These are phyloP conservation scores for Tuta absoluta DNA, from an alignment of 2,888 invertebrate genomes.

Conservation along the genomic window DNA sequence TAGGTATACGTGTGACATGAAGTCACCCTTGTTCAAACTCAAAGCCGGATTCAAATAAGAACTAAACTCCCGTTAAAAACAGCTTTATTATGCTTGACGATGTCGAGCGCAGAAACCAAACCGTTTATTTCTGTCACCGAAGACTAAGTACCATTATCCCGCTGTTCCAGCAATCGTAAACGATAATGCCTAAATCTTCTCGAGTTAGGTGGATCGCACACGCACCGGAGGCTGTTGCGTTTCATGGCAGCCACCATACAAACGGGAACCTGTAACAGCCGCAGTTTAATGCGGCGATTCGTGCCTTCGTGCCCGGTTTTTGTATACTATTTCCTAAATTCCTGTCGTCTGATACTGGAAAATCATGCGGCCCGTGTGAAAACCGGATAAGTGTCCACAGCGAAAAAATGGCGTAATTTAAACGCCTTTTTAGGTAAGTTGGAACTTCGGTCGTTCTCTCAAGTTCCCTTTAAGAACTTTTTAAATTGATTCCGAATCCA, in stretches of 20 bases:
- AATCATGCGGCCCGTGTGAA: too few species aligned
- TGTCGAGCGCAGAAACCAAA: neutral
- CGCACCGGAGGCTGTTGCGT: too few species aligned
- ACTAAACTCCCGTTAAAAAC: too few species aligned
- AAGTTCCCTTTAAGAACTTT: constrained; percentile 54
- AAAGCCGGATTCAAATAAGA: neutral
- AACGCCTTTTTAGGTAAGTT: constrained; percentile 15
- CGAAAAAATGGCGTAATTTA: constrained; percentile 23
- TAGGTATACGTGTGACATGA: too few species aligned
- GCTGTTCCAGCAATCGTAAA: constrained; percentile 36
- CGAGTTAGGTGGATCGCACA: too few species aligned
- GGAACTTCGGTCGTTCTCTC: constrained; percentile 26
- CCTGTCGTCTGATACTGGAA: too few species aligned
- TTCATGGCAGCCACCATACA: too few species aligned
- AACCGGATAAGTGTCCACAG: constrained; percentile 38
- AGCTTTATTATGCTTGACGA: neutral
- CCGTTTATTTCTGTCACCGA: constrained; percentile 19
- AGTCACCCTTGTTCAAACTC: too few species aligned
- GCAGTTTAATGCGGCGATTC: too few species aligned
- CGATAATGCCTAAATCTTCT: constrained; percentile 39
- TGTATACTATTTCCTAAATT: too few species aligned
- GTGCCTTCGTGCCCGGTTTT: too few species aligned
- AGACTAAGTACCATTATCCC: constrained; percentile 27
- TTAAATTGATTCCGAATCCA: constrained; percentile 62
- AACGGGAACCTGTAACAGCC: too few species aligned